Base-by-base conservation (phyloP, 2,888 invertebrate genomes). In the Phania funesta region DNA sequence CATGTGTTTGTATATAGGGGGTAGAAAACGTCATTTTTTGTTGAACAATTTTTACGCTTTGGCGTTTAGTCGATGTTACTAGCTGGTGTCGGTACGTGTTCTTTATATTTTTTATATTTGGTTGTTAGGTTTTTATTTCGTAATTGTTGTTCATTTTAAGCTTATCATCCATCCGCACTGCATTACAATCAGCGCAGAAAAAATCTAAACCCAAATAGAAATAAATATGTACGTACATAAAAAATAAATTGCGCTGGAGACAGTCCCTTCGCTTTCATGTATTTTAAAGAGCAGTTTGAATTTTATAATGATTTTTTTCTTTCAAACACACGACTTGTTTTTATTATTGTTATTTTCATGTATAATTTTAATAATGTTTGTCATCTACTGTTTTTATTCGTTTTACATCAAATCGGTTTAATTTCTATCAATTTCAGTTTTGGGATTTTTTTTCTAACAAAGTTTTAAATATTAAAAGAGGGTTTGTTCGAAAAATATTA, bases 181-280 rank as follows among this genome's bases (percentile, higher is more conserved):
- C 76, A 70, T 70, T 82, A 65, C 77, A 82, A 81, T 82, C 68
- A 38, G 35, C 50, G 26, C 56, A 62, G 71, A 70, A 65, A 64
- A 46, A 70, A 46, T 3, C 13, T 8, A 50, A 18, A 56, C 6
- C 50, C 20, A 64, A 70, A 62, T 20, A 62, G 11, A 24, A 20
- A 76, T 54, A 60, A 65, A 29, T 44, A 54, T n/a, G n/a, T n/a
- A 41, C 56, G 44, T 62, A 24, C 58, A 54, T 60, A 60, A 79
- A 18, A 22, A 52, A 22, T 18, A 68, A 81, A 78, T 65, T 78
- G 46, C 82, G 74, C 70, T 74, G 78, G 74, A 78, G 78, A 67
- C 56, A 74, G 64, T 67, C n/a, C 24, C n/a, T 56, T 70, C 56
- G 54, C 29, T 54, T 52, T 22, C 16, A 29, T 18, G 62, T 62